Evolutionary conservation across 2,113 vertebrate genomes (phyloP), one percentile per base, ranked within the genome.

Genomic region (Caranx ignobilis): DNA sequence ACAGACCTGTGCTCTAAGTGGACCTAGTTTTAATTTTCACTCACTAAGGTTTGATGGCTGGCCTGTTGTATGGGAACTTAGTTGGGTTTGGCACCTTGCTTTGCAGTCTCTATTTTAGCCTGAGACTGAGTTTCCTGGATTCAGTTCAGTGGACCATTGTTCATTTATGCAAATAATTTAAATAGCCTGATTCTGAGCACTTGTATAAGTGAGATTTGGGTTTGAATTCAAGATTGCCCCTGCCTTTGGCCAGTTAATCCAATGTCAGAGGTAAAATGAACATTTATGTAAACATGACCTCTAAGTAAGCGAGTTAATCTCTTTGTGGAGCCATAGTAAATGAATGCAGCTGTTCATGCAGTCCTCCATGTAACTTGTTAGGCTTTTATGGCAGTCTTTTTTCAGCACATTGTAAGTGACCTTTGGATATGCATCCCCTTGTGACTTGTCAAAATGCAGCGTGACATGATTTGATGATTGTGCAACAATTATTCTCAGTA

Each of bases 391-490:
- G 63, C 35, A n/a, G 52, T 59, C 18, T 35, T 77, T 77, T 79
- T 73, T 57, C 11, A 77, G 31, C 45, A 7, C 43, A 67, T 78
- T 43, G 56, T n/a, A 50, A 78, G 3, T 65, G 79, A 88, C 77
- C 91, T 87, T 86, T 88, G 86, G 47, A 88, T 79, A 11, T 18
- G n/a, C 34, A 7, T 71, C 37, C 64, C 37, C 79, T 60, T 83
- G 85, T 83, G 84, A 87, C 59, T 11, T 41, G 18, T 15, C 45
- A 6, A 39, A 55, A 57, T 69, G 16, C 18, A 12, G n/a, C 3
- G n/a, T 43, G n/a, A 52, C 39, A 57, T 45, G 12, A 43, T 83
- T 18, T 55, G 6, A 55, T 56, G 50, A 67, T 34, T 50, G 37
- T 37, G 6, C 1, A 0, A 39, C 19, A 68, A 8, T 4, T 4